phyloP scores from a whole-genome alignment of 1,140 invertebrate species.

The Diorhabda elongata region DNA sequence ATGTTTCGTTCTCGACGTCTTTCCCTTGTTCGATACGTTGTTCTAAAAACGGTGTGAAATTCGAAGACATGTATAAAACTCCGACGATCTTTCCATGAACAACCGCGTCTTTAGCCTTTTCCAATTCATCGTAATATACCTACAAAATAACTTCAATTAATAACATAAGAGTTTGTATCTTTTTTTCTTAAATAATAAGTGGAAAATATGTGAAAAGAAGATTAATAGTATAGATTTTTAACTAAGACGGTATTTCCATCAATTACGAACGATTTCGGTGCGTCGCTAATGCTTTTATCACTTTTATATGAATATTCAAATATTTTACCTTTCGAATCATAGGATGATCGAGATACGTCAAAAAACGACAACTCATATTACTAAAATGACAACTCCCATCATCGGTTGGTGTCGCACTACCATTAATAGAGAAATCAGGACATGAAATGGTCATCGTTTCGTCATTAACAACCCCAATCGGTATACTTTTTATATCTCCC shows the following conservation, averaged over 20 bases:
- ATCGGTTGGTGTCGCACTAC: constrained; percentile 33
- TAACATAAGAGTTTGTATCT: no score
- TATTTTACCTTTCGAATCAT: constrained; percentile 46
- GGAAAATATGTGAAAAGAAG: not conserved
- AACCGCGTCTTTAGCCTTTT: constrained; percentile 59
- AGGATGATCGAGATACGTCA: constrained; percentile 50
- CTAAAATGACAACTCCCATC: constrained; percentile 49
- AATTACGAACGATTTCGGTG: not conserved
- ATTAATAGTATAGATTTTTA: not conserved
- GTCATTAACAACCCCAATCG: constrained; percentile 71
- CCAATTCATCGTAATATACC: constrained; percentile 50
- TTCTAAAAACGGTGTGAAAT: constrained; percentile 68
- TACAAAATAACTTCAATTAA: constrained; percentile 6
- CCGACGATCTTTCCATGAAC: constrained; percentile 62
- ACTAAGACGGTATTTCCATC: not conserved
- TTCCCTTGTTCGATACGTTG: constrained; percentile 55
- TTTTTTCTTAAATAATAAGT: not conserved
- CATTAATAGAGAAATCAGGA: constrained; percentile 36
- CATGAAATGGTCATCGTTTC: constrained; percentile 54
- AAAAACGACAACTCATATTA: constrained; percentile 58
- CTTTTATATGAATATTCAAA: not conserved
- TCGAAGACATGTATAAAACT: constrained; percentile 64
- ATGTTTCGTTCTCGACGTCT: constrained; percentile 47
- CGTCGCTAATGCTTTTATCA: not conserved
- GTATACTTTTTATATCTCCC: constrained; percentile 66